Base-by-base conservation (phyloP, 2,888 invertebrate genomes). In the Drosophila subquinaria region DNA sequence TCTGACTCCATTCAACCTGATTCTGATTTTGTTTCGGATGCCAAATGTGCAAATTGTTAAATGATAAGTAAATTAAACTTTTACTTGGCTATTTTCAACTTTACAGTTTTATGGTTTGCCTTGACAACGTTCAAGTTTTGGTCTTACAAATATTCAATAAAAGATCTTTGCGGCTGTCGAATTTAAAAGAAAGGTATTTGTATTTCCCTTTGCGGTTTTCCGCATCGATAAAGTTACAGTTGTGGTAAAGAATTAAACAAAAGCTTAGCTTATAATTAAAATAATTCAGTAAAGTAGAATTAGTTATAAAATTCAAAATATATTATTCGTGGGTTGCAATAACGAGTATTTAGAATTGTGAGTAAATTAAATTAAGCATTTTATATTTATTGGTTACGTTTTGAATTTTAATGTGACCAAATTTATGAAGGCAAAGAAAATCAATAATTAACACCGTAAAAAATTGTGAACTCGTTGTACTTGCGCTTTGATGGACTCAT, bases 11-110 rank as follows among this genome's bases (percentile, higher is more conserved):
- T 56, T 11, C 20, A 23, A 56, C 5, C 43, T 23, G 13, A 42
- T 17, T 42, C 8, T 13, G 30, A 9, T 30, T 38, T 36, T 36
- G 45, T 20, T 23, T 23, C 43, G 36, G 56, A 66, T 66, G 48
- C 64, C 33, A 72, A 76, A 61, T 72, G 57, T 62, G 63, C 59
- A 63, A 69, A 84, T 78, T 89, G 89, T 81, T 79, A 60, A 73
- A 79, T 81, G 88, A 81, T 78, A 87, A 84, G 89, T 89, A 73
- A 89, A 84, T 76, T 81, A 55, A 79, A 87, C 76, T 81, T 87
- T 89, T 82, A 62, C 65, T 61, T 43, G 50, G 64, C 23, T 67
- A 53, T 64, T 57, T 48, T 53, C 23, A 66, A 67, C 51, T 60
- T 68, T 51, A 17, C 62, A 57, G 43, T 48, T 63, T 33, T 20